A percentile compares a stretch with the other conserved stretches of the same genome.
phyloP scores from a whole-genome alignment of 2,888 invertebrate genomes.

The Argyresthia albistria region DNA sequence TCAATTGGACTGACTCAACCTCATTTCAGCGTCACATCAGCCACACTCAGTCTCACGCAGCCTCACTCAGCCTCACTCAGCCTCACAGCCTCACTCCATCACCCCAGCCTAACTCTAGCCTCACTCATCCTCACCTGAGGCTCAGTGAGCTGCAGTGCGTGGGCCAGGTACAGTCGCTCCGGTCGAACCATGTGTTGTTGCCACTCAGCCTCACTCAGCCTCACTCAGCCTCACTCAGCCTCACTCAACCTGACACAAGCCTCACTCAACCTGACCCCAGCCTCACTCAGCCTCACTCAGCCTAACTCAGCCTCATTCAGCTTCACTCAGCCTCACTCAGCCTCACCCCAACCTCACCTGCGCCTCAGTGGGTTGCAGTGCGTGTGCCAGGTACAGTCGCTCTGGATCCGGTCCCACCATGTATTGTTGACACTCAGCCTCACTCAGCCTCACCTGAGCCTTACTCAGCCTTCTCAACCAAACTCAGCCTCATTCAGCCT shows the following conservation, averaged over 20 bases:
- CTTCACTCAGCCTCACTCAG: too few relatives aligned
- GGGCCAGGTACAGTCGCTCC: slow-evolving; percentile 92
- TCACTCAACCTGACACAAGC: neutral
- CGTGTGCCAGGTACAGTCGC: slow-evolving; percentile 81
- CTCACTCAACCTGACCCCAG: too few relatives aligned
- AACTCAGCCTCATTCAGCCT: slow-evolving; percentile 15
- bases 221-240: neutral
- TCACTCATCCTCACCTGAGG: too few relatives aligned
- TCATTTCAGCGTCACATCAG: slow-evolving; percentile 47
- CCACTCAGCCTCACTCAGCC: slow-evolving; percentile 81
- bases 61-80: slow-evolving; percentile 33
- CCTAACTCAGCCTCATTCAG: too few relatives aligned
- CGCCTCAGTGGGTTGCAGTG: slow-evolving; percentile 88
- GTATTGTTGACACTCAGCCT: slow-evolving; percentile 41
- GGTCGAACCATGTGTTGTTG: slow-evolving; percentile 99
- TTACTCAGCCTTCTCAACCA: neutral
- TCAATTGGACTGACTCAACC: neutral
- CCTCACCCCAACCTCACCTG: slow-evolving; percentile 44
- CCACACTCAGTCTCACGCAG: slow-evolving; percentile 83
- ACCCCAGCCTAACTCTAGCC: too few relatives aligned
- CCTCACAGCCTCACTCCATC: slow-evolving; percentile 75
- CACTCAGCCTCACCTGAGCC: neutral
- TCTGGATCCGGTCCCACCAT: slow-evolving; percentile 87
- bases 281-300: slow-evolving; percentile 74
- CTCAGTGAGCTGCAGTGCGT: slow-evolving; percentile 85